phyloP scores from a whole-genome alignment of 2,113 vertebrate genomes.

The Cyphomyrus plagiostoma region DNA sequence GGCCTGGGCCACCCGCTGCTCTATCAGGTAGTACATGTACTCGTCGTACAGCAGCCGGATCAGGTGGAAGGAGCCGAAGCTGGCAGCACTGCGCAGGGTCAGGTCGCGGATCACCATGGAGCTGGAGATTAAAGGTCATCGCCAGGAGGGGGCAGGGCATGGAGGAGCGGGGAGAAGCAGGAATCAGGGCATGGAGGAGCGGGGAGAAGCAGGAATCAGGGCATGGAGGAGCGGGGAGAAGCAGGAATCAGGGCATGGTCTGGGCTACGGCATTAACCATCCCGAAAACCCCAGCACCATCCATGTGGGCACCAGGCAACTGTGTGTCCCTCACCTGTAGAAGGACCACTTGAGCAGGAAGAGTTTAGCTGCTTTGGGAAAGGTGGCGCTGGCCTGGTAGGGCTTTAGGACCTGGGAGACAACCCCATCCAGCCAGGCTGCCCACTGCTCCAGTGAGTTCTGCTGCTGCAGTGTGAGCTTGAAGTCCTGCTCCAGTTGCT shows the following conservation, averaged over 20 bases:
- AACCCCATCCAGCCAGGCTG: slow-evolving; percentile 75
- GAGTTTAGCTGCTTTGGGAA: slow-evolving; percentile 82
- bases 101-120: slow-evolving; percentile 90
- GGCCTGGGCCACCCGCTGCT: slow-evolving; percentile 82
- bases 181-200: not conserved
- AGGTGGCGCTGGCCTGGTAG: slow-evolving; percentile 68
- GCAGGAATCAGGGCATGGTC: no score
- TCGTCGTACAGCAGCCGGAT: slow-evolving; percentile 85
- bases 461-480: slow-evolving; percentile 86
- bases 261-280: no score
- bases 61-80: slow-evolving; percentile 86
- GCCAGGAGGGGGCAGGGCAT: not conserved
- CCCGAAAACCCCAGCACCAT: not conserved
- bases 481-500: slow-evolving; percentile 82
- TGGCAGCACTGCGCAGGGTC: slow-evolving; percentile 83
- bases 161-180: no score
- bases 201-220: not conserved
- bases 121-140: slow-evolving; percentile 45
- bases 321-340: slow-evolving; percentile 66
- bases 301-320: no score
- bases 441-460: slow-evolving; percentile 89
- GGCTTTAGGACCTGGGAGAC: slow-evolving; percentile 82
- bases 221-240: no score
- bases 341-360: slow-evolving; percentile 93
- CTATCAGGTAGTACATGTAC: slow-evolving; percentile 93